Evolutionary conservation across 2,113 vertebrate species (phyloP).

Genomic region (Vombatus ursinus): DNA sequence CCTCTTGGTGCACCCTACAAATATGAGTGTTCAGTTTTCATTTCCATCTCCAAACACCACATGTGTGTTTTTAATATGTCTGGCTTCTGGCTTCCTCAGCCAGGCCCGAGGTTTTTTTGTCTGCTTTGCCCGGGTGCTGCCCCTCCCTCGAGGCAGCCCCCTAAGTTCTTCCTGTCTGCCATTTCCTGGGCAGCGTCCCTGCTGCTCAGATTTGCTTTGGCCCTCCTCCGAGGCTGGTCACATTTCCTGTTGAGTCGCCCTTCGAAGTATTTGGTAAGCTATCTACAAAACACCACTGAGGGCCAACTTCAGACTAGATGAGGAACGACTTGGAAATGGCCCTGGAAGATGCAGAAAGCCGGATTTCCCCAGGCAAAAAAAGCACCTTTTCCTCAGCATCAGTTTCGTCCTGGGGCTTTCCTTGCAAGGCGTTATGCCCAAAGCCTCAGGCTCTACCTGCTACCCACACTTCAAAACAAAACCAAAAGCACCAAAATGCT

Average conservation of each 20-base stretch:
- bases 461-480: background rate
- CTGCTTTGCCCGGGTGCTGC: background rate
- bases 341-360: background rate
- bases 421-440: background rate
- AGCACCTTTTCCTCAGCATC: too few relatives aligned
- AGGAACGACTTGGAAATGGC: background rate
- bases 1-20: background rate
- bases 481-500: background rate
- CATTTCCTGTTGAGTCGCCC: background rate
- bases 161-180: background rate
- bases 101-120: background rate
- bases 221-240: background rate
- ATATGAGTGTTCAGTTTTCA: background rate
- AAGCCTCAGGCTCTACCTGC: background rate
- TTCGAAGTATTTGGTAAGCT: background rate
- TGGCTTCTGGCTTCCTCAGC: background rate
- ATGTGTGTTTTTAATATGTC: background rate
- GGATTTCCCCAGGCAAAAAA: background rate
- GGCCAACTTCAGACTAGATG: background rate
- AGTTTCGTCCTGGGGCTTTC: background rate
- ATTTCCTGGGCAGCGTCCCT: background rate
- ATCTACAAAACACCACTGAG: background rate
- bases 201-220: background rate
- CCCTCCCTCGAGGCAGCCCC: background rate
- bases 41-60: background rate